Evolutionary conservation across 2,797 vertebrate species (phyloP), one percentile per base, ranked within the genome.

Genomic region (Falco cherrug): DNA sequence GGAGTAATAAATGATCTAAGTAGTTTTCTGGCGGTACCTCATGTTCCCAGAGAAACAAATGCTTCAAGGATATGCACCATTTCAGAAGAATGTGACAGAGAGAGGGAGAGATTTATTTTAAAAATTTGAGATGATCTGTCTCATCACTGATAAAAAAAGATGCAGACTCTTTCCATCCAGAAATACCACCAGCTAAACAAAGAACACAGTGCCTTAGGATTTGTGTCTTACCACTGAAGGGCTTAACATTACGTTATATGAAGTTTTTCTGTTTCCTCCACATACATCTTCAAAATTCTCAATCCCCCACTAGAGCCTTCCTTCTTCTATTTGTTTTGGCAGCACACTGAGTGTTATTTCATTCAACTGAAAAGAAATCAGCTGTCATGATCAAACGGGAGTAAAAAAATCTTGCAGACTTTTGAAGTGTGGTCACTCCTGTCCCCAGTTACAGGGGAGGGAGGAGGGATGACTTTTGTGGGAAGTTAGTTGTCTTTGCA

Each of bases 1-100:
- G 93, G 93, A 96, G 93, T 96, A 97, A 96, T 95, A 95, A 96
- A 97, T 96, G 95, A 97, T 94, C 96, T 95, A 94, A 96, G 93
- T 91, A 93, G 92, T 95, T 96, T 96, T 96, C 95, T 97, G 95
- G 95, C 92, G 50, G 96, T 91, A 96, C 95, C 96, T 95, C 92
- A 82, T 96, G 94, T 97, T 97, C 94, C 88, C 95, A 88, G 73
- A 93, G 92, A 94, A 94, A 91, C 60, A 93, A 96, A 93, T 82
- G 89, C 89, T 96, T 91, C 65, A 89, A 90, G 79, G 97, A 92
- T 93, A 94, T 82, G 93, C 95, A 95, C 95, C 93, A 96, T 94
- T 96, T 96, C 93, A 97, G 87, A 97, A 92, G 94, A 97, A 96
- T 97, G 95, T 94, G 95, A 96, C 94, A 97, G 76, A 92, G 63